Conservation (phyloP, 2,797 vertebrate genomes). For the Heteromormyrus szaboi region DNA sequence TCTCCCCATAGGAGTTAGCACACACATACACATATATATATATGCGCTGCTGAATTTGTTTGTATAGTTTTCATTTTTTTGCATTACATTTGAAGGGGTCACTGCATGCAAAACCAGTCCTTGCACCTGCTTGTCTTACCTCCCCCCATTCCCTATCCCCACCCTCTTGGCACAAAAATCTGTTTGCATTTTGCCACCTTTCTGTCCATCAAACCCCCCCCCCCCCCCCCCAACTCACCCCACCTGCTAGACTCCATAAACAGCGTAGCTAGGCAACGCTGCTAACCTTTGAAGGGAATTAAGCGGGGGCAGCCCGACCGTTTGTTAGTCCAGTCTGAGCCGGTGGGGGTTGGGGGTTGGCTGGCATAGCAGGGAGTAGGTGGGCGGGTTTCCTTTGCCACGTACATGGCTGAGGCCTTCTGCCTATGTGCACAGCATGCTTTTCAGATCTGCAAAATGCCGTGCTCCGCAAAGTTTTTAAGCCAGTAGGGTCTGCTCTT, state of each 20-base stretch:
- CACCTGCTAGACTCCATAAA: slow-evolving; percentile 11
- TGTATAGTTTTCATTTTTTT: not conserved
- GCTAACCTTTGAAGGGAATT: slow-evolving; percentile 16
- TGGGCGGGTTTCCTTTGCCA: not conserved
- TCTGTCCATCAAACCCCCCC: not conserved
- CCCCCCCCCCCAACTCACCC: not conserved
- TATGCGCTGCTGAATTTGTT: not conserved
- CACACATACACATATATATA: too few relatives aligned
- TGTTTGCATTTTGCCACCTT: not conserved
- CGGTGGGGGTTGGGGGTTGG: not conserved
- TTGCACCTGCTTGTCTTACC: not conserved
- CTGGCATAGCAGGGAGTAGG: not conserved
- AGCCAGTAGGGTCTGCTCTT: not conserved
- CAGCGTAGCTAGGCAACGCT: slow-evolving; percentile 12
- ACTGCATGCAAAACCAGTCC: not conserved
- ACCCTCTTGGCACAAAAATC: not conserved
- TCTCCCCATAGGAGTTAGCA: not conserved
- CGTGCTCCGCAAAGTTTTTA: not conserved
- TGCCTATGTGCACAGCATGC: not conserved
- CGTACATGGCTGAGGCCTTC: not conserved
- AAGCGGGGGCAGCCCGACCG: not conserved
- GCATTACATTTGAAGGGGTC: not conserved
- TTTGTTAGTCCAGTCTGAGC: not conserved
- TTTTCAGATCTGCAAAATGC: not conserved
- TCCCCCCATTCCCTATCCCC: not conserved